These are phyloP conservation scores for Bombus superbus DNA, from an alignment of 1,140 invertebrate species.

Conservation along the genomic window DNA sequence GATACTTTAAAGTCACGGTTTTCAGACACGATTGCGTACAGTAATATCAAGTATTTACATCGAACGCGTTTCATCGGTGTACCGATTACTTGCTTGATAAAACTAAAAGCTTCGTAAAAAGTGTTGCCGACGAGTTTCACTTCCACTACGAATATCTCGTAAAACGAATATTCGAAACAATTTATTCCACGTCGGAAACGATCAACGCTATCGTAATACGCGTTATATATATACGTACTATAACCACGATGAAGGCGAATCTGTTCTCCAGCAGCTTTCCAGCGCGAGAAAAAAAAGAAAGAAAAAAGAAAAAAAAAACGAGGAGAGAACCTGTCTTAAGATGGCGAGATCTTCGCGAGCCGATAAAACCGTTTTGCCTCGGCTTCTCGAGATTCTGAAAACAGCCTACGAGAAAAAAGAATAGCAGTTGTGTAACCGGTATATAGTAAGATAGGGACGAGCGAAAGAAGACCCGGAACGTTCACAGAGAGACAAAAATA, in stretches of 20 bases:
- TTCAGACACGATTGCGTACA: background rate
- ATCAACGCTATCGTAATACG: background rate
- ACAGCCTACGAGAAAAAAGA: background rate
- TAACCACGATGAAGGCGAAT: background rate
- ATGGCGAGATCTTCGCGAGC: background rate
- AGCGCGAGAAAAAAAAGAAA: background rate
- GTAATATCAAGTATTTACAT: background rate
- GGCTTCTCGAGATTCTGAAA: background rate
- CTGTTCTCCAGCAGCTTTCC: background rate
- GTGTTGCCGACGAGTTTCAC: too few relatives aligned
- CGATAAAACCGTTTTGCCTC: background rate
- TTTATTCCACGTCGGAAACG: background rate
- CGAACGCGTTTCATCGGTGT: too few relatives aligned
- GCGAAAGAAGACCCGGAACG: too few relatives aligned
- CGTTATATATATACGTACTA: too few relatives aligned
- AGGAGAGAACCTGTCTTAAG: background rate
- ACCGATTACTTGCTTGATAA: too few relatives aligned
- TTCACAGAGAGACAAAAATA: background rate
- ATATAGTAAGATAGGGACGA: too few relatives aligned
- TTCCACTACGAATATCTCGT: background rate
- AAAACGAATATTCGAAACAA: background rate
- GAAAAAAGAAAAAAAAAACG: background rate
- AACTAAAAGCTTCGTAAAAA: too few relatives aligned
- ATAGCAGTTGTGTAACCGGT: too few relatives aligned
- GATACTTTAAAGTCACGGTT: slow-evolving; percentile 15